phyloP scores from a whole-genome alignment of 2,113 vertebrate genomes.

The Limanda limanda region DNA sequence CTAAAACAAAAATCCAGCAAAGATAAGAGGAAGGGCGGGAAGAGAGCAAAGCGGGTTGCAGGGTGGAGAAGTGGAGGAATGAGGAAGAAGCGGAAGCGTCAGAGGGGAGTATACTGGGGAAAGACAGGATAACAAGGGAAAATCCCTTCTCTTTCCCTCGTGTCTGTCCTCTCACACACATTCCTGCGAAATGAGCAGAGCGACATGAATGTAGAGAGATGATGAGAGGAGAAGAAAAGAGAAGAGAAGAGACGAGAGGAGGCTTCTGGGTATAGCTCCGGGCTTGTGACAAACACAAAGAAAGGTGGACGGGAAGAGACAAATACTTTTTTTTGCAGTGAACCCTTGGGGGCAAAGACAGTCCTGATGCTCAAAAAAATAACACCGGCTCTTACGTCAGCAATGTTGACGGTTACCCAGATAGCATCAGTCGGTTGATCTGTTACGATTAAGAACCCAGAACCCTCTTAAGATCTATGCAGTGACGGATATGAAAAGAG shows the following conservation, averaged over 20 bases:
- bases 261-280: slow-evolving; percentile 30
- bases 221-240: slow-evolving; percentile 34
- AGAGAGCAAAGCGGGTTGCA: slow-evolving; percentile 14
- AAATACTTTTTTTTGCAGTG: slow-evolving; percentile 18
- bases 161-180: slow-evolving; percentile 61
- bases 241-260: slow-evolving; percentile 35
- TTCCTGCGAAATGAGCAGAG: slow-evolving; percentile 69
- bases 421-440: slow-evolving; percentile 50
- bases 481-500: slow-evolving; percentile 28
- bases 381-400: slow-evolving; percentile 36
- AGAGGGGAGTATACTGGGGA: slow-evolving; percentile 53
- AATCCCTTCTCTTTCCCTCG: slow-evolving; percentile 79
- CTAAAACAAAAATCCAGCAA: slow-evolving; percentile 54
- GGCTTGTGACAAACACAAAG: slow-evolving; percentile 46
- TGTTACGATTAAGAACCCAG: slow-evolving; percentile 30
- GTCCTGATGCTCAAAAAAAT: slow-evolving; percentile 47
- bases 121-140: slow-evolving; percentile 79
- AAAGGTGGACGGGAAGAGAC: slow-evolving; percentile 17
- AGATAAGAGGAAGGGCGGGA: slow-evolving; percentile 59
- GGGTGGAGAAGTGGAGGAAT: slow-evolving; percentile 41
- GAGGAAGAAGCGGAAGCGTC: slow-evolving; percentile 60
- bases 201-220: slow-evolving; percentile 28
- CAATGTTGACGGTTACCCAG: slow-evolving; percentile 51
- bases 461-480: slow-evolving; percentile 15
- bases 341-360: slow-evolving; percentile 15